phyloP scores from a whole-genome alignment of 2,113 vertebrate genomes.

The Takifugu flavidus region DNA sequence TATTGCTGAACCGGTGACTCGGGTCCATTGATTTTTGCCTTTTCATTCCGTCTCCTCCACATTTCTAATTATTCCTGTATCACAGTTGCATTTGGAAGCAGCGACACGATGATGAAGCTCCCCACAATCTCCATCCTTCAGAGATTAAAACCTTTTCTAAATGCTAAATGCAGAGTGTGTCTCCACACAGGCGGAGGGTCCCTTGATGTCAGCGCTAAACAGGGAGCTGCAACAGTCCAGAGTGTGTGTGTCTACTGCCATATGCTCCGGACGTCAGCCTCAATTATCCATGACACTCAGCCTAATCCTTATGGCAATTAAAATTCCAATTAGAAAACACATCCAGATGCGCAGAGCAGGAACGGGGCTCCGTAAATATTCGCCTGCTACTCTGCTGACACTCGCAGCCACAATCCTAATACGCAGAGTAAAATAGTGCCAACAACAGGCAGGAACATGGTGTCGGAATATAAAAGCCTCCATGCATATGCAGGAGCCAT shows the following conservation, averaged over 20 bases:
- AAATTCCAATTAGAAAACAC: constrained; percentile 68
- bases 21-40: not conserved
- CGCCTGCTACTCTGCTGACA: constrained; percentile 36
- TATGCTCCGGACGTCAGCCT: constrained; percentile 48
- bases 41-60: not conserved
- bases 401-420: constrained; percentile 14
- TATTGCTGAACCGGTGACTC: constrained; percentile 2
- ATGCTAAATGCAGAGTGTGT: constrained; percentile 38
- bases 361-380: constrained; percentile 51
- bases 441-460: constrained; percentile 30
- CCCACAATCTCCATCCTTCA: constrained; percentile 8
- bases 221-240: constrained; percentile 41
- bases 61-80: constrained; percentile 4
- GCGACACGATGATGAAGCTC: constrained; percentile 25
- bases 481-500: constrained; percentile 49
- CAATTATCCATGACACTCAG: constrained; percentile 59
- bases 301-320: constrained; percentile 69
- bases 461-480: constrained; percentile 24
- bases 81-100: constrained; percentile 18
- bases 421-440: constrained; percentile 24
- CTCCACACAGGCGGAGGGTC: constrained; percentile 21
- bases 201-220: constrained; percentile 31
- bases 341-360: constrained; percentile 40
- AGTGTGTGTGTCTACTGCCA: constrained; percentile 21
- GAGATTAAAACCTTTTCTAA: constrained; percentile 42